These are phyloP conservation scores for Rhegmatorhina hoffmannsi DNA, from an alignment of 2,113 vertebrate genomes.

Conservation along the genomic window DNA sequence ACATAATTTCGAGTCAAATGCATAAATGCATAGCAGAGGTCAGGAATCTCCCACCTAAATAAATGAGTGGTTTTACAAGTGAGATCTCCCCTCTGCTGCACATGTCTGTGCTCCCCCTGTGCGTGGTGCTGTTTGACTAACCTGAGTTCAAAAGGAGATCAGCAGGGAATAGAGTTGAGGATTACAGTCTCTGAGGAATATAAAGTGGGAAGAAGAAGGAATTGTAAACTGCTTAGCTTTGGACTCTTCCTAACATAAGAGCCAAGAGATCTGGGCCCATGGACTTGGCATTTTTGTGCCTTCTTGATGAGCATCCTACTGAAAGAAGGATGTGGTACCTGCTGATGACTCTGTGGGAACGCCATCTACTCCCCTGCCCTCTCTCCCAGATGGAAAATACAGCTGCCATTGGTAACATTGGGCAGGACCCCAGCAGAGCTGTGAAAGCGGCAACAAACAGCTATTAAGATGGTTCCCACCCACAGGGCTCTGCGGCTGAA, in stretches of 20 bases:
- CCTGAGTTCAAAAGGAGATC: not conserved
- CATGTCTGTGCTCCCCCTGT: fast-evolving
- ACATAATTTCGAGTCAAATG: not conserved
- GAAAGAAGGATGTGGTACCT: not conserved
- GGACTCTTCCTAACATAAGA: not conserved
- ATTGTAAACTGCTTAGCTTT: not conserved
- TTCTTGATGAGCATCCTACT: not conserved
- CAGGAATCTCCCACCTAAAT: not conserved
- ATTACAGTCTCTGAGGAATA: not conserved
- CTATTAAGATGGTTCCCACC: not conserved
- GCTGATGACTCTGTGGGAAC: not conserved
- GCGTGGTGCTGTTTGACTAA: not conserved
- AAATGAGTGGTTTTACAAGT: not conserved
- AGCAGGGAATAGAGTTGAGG: not conserved
- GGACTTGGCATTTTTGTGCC: not conserved
- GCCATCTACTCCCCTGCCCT: not conserved
- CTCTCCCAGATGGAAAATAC: not conserved
- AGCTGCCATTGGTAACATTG: not conserved
- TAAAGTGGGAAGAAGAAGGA: not conserved
- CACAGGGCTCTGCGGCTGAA: not conserved
- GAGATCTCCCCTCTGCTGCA: not conserved
- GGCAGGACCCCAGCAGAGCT: not conserved
- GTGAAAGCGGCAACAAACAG: not conserved
- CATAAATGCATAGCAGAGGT: not conserved
- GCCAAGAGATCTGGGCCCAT: not conserved